Base-by-base conservation (phyloP, 64 coral and sea anemone species). In the Hydrozoanthus tunicans region DNA sequence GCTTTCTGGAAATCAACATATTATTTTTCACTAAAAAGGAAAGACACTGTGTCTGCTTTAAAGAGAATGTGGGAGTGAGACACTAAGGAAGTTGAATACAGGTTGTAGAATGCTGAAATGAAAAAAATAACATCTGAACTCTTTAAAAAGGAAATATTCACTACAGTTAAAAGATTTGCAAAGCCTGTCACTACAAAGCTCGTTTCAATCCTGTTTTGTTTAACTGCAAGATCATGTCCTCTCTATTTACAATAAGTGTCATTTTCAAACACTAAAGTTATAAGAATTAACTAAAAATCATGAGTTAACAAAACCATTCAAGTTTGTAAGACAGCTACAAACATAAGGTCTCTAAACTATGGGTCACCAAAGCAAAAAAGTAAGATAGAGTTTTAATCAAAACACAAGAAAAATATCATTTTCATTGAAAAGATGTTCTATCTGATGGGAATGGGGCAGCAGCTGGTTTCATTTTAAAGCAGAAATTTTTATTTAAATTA, bases 381-480 rank as follows among this genome's bases (percentile, higher is more conserved):
- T 9, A 57, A 9, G 20, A 6, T 23, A 3, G 27, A 62, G 12
- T 53, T 65, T 12, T 43, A 52, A 81, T 61, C 24, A 61, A 62
- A 57, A 60, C 9, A 62, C 79, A 51, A 62, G 59, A 32, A 7
- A 65, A 64, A 64, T 59, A 64, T 65, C 7, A 64, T 4, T 7
- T 82, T 82, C 32, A 32, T 82, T 64, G 60, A 59, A 64, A 61
- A 14, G 60, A 53, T 64, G 59, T 51, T 82, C 63, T 17, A 17
- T 64, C 26, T 82, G 59, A 82, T 51, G 32, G 65, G 65, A 53
- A 51, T 63, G 12, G 51, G 63, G 11, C 3, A 17, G 26, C 80
- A 65, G 59, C 59, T 82, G 80, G 80, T 13, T 14, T 43, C 65
- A 64, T 53, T 82, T 51, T 65, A 25, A 82, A 82, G 53, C 13